Evolutionary conservation across 1,140 invertebrate species (phyloP), one percentile per base, ranked within the genome.

Genomic region (Pogonognathellus flavescens): DNA sequence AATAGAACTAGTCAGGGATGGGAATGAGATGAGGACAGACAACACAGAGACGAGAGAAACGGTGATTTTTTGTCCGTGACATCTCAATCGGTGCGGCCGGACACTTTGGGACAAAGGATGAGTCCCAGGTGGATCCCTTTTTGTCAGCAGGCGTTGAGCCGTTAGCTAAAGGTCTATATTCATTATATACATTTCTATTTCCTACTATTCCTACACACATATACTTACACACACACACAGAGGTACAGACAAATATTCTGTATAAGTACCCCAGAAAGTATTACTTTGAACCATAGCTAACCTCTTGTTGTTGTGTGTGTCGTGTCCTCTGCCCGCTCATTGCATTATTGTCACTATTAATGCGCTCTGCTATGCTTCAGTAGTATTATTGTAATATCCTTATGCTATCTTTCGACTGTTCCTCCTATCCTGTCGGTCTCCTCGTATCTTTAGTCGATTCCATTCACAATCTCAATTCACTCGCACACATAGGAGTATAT

Each of bases 81-180:
- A 86, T 88, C 88, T 88, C 88, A 88, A 88, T 88, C 86, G 88
- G 80, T 86, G 70, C 84, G 85, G 86, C 87, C 84, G 88, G 88
- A 88, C 88, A 88, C 84, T 88, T 88, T 87, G 76, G 84, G 76
- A 88, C 88, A 88, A 88, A 88, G 84, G 88, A 88, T 88, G 88
- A 88, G 88, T 87, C 85, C 84, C 86, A 87, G 88, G 88, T 87
- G 85, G 85, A 87, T 86, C 86, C 76, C 84, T 85, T 84, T 88
- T 88, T 87, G 86, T 88, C 70, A 82, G 62, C 72, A 88, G 86
- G 86, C 88, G 88, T 88, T 86, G 88, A 87, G 59, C 88, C 86
- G 86, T 88, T 86, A 88, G 80, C 53, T 81, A 55, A 81, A 76
- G 70, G 70, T 31, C 70, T 62, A n/a, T n/a, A n/a, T n/a, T n/a